Percentiles rank a stretch among this genome's conserved stretches.
Conservation (phyloP, 2,797 vertebrate species). For the Anas bernieri region DNA sequence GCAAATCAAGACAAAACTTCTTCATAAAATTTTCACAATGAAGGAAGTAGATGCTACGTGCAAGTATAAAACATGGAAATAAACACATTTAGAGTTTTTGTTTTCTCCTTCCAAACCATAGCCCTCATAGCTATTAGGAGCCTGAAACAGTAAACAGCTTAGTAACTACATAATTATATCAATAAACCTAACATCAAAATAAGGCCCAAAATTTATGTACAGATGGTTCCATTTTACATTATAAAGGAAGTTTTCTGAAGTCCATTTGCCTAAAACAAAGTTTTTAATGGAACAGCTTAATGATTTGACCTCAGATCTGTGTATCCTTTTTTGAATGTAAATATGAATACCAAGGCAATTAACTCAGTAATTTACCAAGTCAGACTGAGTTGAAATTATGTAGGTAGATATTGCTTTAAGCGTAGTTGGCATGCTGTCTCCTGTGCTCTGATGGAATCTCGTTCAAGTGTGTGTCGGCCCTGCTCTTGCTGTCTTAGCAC, state of each 20-base stretch:
- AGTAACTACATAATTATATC: constrained; percentile 27
- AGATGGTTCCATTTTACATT: constrained; percentile 32
- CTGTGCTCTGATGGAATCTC: neutral
- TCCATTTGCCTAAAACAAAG: neutral
- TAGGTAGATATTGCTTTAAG: neutral
- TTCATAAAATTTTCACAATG: neutral
- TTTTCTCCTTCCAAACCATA: constrained; percentile 15
- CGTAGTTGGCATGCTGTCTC: constrained; percentile 1
- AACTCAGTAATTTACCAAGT: neutral
- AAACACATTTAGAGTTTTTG: neutral
- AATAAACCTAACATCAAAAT: constrained; percentile 45
- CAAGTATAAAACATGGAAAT: neutral
- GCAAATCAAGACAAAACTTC: neutral
- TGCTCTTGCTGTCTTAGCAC: neutral
- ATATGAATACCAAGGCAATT: constrained; percentile 9
- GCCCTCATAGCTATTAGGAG: neutral
- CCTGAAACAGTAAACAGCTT: constrained; percentile 23
- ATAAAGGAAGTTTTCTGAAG: constrained; percentile 5
- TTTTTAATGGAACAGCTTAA: neutral
- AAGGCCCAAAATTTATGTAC: neutral
- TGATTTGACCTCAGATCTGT: neutral
- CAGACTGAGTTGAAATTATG: neutral
- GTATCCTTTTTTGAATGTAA: neutral
- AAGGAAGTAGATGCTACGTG: neutral
- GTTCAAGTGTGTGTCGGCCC: neutral